phyloP scores from a whole-genome alignment of 2,888 invertebrate genomes.

The Heliconius aoede region DNA sequence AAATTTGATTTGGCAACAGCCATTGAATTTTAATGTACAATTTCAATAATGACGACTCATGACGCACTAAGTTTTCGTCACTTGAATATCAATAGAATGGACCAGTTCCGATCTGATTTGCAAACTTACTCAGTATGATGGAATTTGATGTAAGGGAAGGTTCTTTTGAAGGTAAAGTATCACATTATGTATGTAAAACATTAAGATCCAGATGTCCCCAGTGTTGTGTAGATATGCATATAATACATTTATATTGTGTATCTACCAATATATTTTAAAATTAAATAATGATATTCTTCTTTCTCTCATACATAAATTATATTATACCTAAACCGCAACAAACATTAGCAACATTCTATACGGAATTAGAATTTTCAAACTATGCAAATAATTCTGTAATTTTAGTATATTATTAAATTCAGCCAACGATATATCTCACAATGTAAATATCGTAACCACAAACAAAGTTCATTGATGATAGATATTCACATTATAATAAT shows the following conservation, averaged over 20 bases:
- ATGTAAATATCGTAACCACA: constrained; percentile 3
- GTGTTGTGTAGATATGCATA: too few relatives aligned
- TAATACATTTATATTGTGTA: too few relatives aligned
- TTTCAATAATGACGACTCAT: constrained; percentile 30
- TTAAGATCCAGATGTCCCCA: too few relatives aligned
- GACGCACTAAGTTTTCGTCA: constrained; percentile 32
- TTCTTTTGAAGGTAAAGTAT: too few relatives aligned
- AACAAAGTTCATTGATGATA: constrained; percentile 6
- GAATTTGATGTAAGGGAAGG: neutral
- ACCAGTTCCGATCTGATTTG: constrained; percentile 12
- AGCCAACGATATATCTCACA: neutral
- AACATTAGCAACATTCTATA: neutral
- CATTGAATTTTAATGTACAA: constrained; percentile 14
- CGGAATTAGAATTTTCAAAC: neutral
- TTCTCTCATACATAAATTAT: neutral
- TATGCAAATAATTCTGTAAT: neutral
- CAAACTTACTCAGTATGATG: neutral
- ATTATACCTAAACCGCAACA: neutral
- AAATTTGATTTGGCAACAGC: constrained; percentile 20
- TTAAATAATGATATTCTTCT: neutral
- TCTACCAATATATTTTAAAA: too few relatives aligned
- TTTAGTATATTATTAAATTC: constrained; percentile 13
- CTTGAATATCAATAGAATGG: constrained; percentile 34
- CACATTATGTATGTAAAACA: too few relatives aligned
- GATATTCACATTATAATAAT: constrained; percentile 2